Base-by-base conservation (phyloP, 1,140 invertebrate species). In the Meloidogyne exigua region DNA sequence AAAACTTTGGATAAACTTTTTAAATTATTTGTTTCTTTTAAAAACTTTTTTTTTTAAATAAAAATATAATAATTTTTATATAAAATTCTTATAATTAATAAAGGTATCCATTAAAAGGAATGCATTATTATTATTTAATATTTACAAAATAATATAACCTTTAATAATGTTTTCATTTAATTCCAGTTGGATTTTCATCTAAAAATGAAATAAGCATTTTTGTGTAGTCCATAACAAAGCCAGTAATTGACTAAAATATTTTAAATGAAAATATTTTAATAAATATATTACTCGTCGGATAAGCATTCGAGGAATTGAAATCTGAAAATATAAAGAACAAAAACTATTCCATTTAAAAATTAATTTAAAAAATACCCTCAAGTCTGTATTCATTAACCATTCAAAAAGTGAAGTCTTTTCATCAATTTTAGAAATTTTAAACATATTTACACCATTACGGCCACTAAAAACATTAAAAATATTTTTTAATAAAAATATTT, bases 361-460 rank as follows among this genome's bases (percentile, higher is more conserved):
- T n/a, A n/a, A n/a, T n/a, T n/a, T n/a, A n/a, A n/a, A n/a, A n/a
- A n/a, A n/a, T n/a, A 75, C 76, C 26, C 28, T 15, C 26, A 79
- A 39, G 25, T 77, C 76, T 26, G 76, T 79, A 44, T 77, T 79
- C 76, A 77, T 77, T 25, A 77, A 36, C 76, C 76, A 77, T 63
- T 77, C 76, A 25, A 78, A 77, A 10, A 79, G 7, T 1, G 63
- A n/a, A 39, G 10, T 49, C 23, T 69, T 32, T n/a, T 44, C 49
- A 2, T 39, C 64, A 5, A 79, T 15, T 28, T 57, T 73, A 2
- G 76, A 65, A n/a, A 77, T 79, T 28, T 77, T 73, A 21, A 77
- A 63, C 64, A 79, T 69, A 28, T 77, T 77, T 39, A 77, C 76
- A 49, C 76, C 76, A 57, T 77, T 77, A 18, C 64, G 44, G 25